phyloP scores from a whole-genome alignment of 2,888 invertebrate genomes.

The Xestia c-nigrum region DNA sequence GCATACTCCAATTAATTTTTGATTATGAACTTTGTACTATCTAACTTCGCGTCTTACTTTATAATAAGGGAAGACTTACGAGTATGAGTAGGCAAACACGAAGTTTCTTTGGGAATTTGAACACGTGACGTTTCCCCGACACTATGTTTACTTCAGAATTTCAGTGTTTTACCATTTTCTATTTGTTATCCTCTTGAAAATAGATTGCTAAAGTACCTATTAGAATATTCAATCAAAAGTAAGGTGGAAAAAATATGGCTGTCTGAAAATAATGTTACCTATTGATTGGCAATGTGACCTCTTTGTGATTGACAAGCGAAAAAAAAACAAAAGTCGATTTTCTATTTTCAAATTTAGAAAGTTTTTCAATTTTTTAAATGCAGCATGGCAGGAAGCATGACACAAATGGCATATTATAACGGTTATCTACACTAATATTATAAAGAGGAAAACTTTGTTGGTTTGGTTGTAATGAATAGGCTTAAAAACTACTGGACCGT shows the following conservation, averaged over 20 bases:
- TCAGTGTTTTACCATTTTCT: background rate
- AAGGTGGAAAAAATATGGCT: background rate
- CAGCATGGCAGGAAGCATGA: background rate
- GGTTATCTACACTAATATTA: too few relatives aligned
- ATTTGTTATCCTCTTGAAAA: background rate
- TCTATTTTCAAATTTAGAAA: constrained; percentile 7
- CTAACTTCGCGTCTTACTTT: constrained; percentile 12
- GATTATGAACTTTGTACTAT: constrained; percentile 26
- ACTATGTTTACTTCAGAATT: constrained; percentile 1
- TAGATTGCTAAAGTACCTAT: background rate
- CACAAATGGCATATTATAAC: background rate
- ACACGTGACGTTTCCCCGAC: constrained; percentile 8
- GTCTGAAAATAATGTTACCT: background rate
- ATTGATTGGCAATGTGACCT: background rate
- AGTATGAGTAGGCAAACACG: constrained; percentile 25
- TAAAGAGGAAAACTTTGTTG: too few relatives aligned
- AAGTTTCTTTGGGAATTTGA: constrained; percentile 27
- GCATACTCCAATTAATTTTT: constrained; percentile 34
- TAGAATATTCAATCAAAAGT: background rate
- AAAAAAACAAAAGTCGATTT: background rate
- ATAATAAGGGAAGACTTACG: constrained; percentile 12
- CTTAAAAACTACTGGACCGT: too few relatives aligned
- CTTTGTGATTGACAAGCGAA: background rate
- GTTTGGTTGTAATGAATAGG: too few relatives aligned
- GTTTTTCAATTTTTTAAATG: too few relatives aligned